phyloP scores from a whole-genome alignment of 2,113 vertebrate genomes.

The Myocastor coypus region DNA sequence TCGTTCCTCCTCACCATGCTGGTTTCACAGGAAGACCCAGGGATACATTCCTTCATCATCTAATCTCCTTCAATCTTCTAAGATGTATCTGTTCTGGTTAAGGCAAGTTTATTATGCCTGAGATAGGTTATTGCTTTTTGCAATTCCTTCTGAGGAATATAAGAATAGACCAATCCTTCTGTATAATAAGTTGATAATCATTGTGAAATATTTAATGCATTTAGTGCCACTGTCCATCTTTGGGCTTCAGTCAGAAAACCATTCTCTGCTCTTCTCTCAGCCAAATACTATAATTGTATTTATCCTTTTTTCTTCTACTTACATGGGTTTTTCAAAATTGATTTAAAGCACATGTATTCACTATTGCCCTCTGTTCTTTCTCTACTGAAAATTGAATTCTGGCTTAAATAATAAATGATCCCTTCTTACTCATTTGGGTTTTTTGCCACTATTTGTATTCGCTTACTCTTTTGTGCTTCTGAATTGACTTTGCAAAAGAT shows the following conservation, averaged over 20 bases:
- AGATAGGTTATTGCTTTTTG: conserved; percentile 84
- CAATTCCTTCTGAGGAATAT: conserved; percentile 83
- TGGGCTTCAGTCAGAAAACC: conserved; percentile 64
- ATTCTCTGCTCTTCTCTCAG: neutral
- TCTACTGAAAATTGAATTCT: neutral
- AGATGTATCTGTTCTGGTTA: conserved; percentile 81
- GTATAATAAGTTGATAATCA: conserved; percentile 80
- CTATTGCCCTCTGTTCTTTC: neutral
- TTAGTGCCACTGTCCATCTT: conserved; percentile 49
- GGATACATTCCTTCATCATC: conserved; percentile 77
- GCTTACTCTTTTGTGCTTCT: neutral
- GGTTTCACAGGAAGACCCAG: conserved; percentile 13
- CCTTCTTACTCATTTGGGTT: neutral
- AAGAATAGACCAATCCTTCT: conserved; percentile 81
- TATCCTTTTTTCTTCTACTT: neutral
- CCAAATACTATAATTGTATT: neutral
- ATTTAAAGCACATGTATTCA: neutral
- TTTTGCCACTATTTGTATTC: conserved; percentile 3
- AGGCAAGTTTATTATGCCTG: conserved; percentile 77
- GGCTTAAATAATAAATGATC: neutral
- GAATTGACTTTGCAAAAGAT: neutral
- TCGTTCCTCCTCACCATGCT: neutral
- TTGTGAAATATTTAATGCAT: conserved; percentile 81
- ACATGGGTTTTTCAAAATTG: neutral
- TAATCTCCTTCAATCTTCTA: conserved; percentile 82